Conservation (phyloP, 2,113 vertebrate species). For the Lagenorhynchus albirostris region DNA sequence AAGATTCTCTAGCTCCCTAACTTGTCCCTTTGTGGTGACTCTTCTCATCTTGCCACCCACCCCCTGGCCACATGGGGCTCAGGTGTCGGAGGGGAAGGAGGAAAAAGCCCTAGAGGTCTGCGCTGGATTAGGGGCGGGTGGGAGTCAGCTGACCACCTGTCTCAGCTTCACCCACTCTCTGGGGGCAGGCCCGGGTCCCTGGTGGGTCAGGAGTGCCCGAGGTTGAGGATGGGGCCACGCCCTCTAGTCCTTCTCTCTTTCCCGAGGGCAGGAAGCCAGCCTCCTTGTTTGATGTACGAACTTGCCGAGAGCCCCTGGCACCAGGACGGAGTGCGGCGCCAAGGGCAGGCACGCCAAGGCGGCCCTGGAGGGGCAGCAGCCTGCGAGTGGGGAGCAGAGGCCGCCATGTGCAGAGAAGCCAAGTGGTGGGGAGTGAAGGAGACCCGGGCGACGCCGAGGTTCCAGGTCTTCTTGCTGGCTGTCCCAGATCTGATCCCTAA, state of each 20-base stretch:
- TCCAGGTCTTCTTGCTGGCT: background rate
- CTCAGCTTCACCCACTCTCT: background rate
- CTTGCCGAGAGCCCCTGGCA: slow-evolving; percentile 50
- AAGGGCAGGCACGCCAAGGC: slow-evolving; percentile 53
- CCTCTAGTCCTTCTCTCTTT: slow-evolving; percentile 9
- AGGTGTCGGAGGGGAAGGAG: background rate
- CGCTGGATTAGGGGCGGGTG: too few species aligned
- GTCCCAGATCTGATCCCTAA: background rate
- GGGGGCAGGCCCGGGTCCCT: background rate
- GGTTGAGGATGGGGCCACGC: background rate
- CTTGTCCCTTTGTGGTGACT: background rate
- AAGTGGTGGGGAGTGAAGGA: background rate
- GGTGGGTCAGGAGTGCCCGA: background rate
- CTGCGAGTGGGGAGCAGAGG: background rate
- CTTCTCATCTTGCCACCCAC: background rate
- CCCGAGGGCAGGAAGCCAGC: slow-evolving; percentile 41
- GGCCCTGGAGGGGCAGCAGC: background rate
- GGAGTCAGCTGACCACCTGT: background rate
- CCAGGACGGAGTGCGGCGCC: background rate
- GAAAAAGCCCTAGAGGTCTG: background rate
- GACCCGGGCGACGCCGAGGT: background rate
- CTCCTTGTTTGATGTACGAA: slow-evolving; percentile 36
- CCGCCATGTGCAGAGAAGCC: background rate
- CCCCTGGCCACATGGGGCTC: background rate
- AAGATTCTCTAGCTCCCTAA: background rate